Evolutionary conservation across 2,888 invertebrate genomes (phyloP), one percentile per base, ranked within the genome.

Genomic region (Amphimallon solstitiale): DNA sequence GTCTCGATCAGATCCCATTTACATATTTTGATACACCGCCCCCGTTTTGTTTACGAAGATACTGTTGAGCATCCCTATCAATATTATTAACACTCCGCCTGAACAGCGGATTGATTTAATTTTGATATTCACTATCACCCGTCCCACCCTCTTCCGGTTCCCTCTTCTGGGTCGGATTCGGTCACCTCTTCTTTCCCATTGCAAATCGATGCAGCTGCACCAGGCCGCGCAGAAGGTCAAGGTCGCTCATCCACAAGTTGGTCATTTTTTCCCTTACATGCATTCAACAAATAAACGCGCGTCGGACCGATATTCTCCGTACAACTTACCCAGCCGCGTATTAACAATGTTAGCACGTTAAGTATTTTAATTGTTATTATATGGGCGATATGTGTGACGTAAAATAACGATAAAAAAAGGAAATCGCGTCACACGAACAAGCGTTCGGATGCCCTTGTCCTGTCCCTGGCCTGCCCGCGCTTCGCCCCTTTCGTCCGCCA

Each of bases 191-290:
- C 74, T 49, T 59, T 59, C 15, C 40, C 43, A 59, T 59, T 49
- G 73, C 75, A 75, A 78, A 79, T 79, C 79, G 78, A 79, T 79
- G 78, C 77, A 79, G 79, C 78, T 77, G 74, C 73, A 74, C 74
- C 75, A 74, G 76, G 76, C 76, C 67, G 72, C 60, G 43, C 49
- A 46, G 51, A 63, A 63, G 49, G 63, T 51, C 63, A 63, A 63
- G 63, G 63, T 23, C 63, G 38, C n/a, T 9, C 51, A 17, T 63
- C 49, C 51, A 40, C 38, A 49, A 51, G 51, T 51, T 23, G 21
- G 21, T 40, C 5, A 23, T 51, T 51, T 49, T 63, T 37, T 40
- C 49, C 9, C 34, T 61, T 29, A 48, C 12, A 15, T 59, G 29
- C 56, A 15, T 29, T 29, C 5, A 29, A 5, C 29, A 5, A 15